Evolutionary conservation across 2,797 vertebrate species (phyloP), one percentile per base, ranked within the genome.

Genomic region (Amphiprion clarkii): DNA sequence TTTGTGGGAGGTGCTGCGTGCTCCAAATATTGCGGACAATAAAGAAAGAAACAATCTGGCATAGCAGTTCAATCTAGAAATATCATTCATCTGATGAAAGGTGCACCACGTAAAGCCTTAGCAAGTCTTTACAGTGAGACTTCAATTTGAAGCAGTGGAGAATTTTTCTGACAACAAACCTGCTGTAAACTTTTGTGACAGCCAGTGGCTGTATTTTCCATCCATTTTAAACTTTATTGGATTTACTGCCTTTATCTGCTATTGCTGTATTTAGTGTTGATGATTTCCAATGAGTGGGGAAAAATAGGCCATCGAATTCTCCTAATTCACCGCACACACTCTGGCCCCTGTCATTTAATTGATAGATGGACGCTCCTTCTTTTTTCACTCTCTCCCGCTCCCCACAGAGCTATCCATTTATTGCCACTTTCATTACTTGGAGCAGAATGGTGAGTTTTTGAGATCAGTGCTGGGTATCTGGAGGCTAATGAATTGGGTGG

Each of bases 251-350:
- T 84, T 83, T 78, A 81, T 90, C 86, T 82, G 72, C 82, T 73
- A 75, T 81, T 74, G 77, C 86, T 87, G 84, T 90, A 88, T 89
- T 92, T 90, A 89, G 86, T 76, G 83, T 81, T 89, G 87, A 88
- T 87, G 83, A 92, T 91, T 92, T 90, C 84, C 87, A 87, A 84
- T 84, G 72, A 85, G 68, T 76, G 77, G 48, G 56, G 57, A 71
- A 87, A 92, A 88, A 87, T 86, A 81, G 86, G 74, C 79, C 81
- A 88, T 88, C 14, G 63, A 71, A 87, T 89, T 89, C 79, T 86
- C 76, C 78, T 88, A 87, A 91, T 90, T 89, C 76, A 87, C 81
- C 31, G 60, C 83, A 85, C 85, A 85, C 81, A 77, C 81, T 79
- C 78, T 77, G 66, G 71, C 31, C 72, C 63, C 67, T 85, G 84